Conservation (phyloP, 1,140 invertebrate species). For the Drosophila bocqueti region DNA sequence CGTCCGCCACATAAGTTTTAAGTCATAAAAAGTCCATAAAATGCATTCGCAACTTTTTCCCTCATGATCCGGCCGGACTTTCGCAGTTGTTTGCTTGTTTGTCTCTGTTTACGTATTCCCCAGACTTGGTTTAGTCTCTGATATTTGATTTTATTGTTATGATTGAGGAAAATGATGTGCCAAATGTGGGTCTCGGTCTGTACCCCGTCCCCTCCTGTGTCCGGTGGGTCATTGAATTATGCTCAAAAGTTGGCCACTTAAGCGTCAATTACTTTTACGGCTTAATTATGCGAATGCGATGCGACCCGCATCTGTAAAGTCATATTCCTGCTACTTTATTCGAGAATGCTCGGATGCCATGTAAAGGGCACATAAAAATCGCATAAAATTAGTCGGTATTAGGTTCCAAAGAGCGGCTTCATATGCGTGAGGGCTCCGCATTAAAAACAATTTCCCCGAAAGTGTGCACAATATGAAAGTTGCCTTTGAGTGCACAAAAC, state of each 20-base stretch:
- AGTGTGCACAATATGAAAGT: slow-evolving; percentile 22
- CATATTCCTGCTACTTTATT: slow-evolving; percentile 19
- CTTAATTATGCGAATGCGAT: slow-evolving; percentile 71
- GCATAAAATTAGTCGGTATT: slow-evolving; percentile 40
- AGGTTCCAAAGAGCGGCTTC: background rate
- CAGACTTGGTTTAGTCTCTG: slow-evolving; percentile 38
- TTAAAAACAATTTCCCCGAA: slow-evolving; percentile 49
- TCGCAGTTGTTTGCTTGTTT: slow-evolving; percentile 24
- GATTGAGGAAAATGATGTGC: slow-evolving; percentile 79
- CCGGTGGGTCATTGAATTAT: slow-evolving; percentile 61
- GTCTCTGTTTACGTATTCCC: slow-evolving; percentile 21
- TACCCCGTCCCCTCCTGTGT: slow-evolving; percentile 7
- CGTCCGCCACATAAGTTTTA: slow-evolving; percentile 74
- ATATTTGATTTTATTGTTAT: slow-evolving; percentile 79
- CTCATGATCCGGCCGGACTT: slow-evolving; percentile 10
- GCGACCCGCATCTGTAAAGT: slow-evolving; percentile 53
- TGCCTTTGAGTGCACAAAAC: slow-evolving; percentile 32
- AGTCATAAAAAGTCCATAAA: slow-evolving; percentile 83
- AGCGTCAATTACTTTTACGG: slow-evolving; percentile 75
- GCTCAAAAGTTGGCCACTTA: slow-evolving; percentile 73
- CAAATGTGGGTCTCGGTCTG: slow-evolving; percentile 50
- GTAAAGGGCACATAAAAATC: slow-evolving; percentile 68
- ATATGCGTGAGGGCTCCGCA: slow-evolving; percentile 53
- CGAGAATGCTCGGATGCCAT: slow-evolving; percentile 53
- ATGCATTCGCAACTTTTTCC: slow-evolving; percentile 76